These are phyloP conservation scores for Conus ventricosus DNA, from an alignment of 1,140 invertebrate species.

Conservation along the genomic window DNA sequence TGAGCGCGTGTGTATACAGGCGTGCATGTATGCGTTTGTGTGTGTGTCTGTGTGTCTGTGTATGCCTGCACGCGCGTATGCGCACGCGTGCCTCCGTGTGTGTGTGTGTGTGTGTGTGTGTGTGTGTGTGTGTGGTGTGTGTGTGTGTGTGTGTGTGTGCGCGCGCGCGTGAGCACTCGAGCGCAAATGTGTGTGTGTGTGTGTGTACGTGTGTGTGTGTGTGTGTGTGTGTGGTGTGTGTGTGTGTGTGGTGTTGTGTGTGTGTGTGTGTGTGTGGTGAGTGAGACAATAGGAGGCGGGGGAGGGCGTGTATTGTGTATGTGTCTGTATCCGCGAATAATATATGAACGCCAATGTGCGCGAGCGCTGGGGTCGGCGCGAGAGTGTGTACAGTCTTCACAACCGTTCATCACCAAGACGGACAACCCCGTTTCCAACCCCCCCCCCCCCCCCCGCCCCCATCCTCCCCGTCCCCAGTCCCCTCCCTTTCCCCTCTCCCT, in stretches of 20 bases:
- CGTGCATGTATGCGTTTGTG: too few species aligned
- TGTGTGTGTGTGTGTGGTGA: not conserved
- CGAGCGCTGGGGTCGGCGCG: not conserved
- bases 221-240: too few species aligned
- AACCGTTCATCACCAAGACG: not conserved
- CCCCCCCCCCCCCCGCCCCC: not conserved
- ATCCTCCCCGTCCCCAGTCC: not conserved
- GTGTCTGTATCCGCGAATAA: not conserved
- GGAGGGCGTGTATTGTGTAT: not conserved
- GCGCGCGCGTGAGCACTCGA: too few species aligned
- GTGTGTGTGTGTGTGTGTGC: slow-evolving; percentile 9
- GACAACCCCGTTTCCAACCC: slow-evolving; percentile 35
- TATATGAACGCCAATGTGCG: not conserved
- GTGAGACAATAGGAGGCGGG: not conserved
- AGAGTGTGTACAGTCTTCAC: not conserved
- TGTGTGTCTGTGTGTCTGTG: not conserved
- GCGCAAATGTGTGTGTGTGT: too few species aligned
- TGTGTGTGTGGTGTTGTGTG: not conserved
- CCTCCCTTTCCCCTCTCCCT: slow-evolving; percentile 30
- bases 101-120: not conserved
- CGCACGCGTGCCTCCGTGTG: too few species aligned
- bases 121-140: not conserved
- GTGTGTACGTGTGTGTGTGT: too few species aligned
- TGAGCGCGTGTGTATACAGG: too few species aligned
- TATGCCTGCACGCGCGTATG: too few species aligned